Evolutionary conservation across 2,888 invertebrate genomes (phyloP).

Genomic region (Reticulitermes lucifugus): DNA sequence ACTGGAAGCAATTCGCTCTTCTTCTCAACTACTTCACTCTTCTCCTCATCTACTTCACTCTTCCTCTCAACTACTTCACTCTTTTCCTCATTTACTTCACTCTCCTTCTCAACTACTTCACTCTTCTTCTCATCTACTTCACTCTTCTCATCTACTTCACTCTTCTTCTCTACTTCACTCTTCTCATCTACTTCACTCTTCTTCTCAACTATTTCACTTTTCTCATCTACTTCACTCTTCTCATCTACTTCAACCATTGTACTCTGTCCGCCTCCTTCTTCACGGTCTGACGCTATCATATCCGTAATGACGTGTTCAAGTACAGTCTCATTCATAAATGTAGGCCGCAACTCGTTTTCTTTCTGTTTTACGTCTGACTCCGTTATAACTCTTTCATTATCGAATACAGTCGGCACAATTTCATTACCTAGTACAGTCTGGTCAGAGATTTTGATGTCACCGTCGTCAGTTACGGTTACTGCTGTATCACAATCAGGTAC

Average conservation of each 20-base stretch:
- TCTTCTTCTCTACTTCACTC: background rate
- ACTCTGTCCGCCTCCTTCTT: slow-evolving; percentile 7
- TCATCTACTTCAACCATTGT: background rate
- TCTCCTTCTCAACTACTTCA: too few species aligned
- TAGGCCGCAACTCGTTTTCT: too few species aligned
- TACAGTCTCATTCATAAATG: slow-evolving; percentile 13
- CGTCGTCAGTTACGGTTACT: background rate
- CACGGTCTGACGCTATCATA: slow-evolving; percentile 30
- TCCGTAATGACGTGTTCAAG: slow-evolving; percentile 21
- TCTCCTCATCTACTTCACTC: background rate
- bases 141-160: background rate
- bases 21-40: too few species aligned
- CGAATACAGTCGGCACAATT: too few species aligned
- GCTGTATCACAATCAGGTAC: background rate
- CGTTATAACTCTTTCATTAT: too few species aligned
- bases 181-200: background rate
- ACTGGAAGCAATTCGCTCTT: background rate
- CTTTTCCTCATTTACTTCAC: too few species aligned
- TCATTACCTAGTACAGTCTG: too few species aligned
- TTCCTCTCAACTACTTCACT: too few species aligned
- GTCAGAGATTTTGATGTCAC: background rate
- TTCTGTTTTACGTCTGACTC: too few species aligned
- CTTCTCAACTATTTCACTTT: too few species aligned
- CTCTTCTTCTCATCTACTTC: too few species aligned
- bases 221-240: background rate